Percentiles rank a stretch among this genome's conserved stretches.
These are phyloP conservation scores for Dascyllus trimaculatus DNA, from an alignment of 2,113 vertebrate species.

Conservation along the genomic window DNA sequence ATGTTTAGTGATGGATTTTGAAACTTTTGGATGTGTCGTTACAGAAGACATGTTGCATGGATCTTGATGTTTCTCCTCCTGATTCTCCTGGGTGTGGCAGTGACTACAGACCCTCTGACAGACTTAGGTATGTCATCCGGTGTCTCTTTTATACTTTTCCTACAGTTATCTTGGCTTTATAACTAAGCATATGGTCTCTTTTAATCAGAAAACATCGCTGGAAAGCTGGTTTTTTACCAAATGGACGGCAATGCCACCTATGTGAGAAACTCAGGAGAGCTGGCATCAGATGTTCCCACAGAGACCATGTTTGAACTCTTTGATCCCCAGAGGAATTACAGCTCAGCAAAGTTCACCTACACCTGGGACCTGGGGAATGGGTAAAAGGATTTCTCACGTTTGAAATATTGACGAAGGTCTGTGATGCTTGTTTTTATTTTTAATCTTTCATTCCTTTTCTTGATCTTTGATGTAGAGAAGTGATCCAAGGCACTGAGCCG, in stretches of 20 bases:
- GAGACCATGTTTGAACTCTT: slow-evolving; percentile 87
- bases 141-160: background rate
- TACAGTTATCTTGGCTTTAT: background rate
- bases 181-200: background rate
- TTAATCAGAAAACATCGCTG: slow-evolving; percentile 86
- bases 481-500: slow-evolving; percentile 84
- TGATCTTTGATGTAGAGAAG: slow-evolving; percentile 76
- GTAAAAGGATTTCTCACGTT: slow-evolving; percentile 71
- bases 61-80: slow-evolving; percentile 44
- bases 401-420: background rate
- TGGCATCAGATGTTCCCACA: slow-evolving; percentile 80
- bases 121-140: slow-evolving; percentile 64
- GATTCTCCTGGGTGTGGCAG: slow-evolving; percentile 42
- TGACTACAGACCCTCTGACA: slow-evolving; percentile 35
- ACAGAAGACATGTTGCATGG: slow-evolving; percentile 42
- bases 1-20: background rate
- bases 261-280: slow-evolving; percentile 75
- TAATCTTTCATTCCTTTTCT: background rate
- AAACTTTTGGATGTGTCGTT: slow-evolving; percentile 18
- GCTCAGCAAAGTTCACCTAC: slow-evolving; percentile 85
- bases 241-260: slow-evolving; percentile 82
- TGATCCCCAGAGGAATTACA: slow-evolving; percentile 86
- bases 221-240: slow-evolving; percentile 88
- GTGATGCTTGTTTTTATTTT: background rate
- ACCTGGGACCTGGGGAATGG: slow-evolving; percentile 91